Evolutionary conservation across 1,140 invertebrate species (phyloP), one percentile per base, ranked within the genome.

Genomic region (Bombus haemorrhoidalis): DNA sequence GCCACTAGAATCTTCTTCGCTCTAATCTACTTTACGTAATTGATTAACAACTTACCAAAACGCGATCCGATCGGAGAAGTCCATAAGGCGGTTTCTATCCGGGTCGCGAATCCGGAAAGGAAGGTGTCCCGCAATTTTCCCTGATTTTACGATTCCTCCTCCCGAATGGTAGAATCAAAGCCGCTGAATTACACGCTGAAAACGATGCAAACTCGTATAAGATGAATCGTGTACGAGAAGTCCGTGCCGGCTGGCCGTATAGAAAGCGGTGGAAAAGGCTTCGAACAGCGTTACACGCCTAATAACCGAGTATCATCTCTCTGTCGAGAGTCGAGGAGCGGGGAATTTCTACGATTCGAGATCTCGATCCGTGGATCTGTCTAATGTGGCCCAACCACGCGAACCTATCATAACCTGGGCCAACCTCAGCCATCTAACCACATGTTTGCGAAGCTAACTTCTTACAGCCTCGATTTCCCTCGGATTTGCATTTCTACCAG

Each of bases 341-440:
- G 68, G 59, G 87, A 18, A 87, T 91, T 91, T 91, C 90, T 91
- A 91, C 90, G 89, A 91, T 91, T 91, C 87, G n/a, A 90, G 89
- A 91, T 91, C 90, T 87, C 89, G 89, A 91, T 90, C 87, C 85
- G 81, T 85, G 78, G 84, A 90, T 90, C 89, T 84, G 87, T 91
- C 89, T 94, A 94, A 95, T 95, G 93, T 94, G 92, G 91, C 91
- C 91, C 91, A 94, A 90, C 93, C 94, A 95, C 92, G 94, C 94
- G 89, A 95, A 92, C 93, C 92, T 93, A 93, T 94, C 93, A 94
- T 94, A 94, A 94, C 94, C 91, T 91, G 89, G 90, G 93, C 89
- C 93, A 94, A 92, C 92, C 88, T 87, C 85, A 86, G 83, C 84
- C 87, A 53, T 62, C 74, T 92, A 93, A 93, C 92, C 86, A 92